phyloP scores from a whole-genome alignment of 2,888 invertebrate genomes.

The Beris morrisii region DNA sequence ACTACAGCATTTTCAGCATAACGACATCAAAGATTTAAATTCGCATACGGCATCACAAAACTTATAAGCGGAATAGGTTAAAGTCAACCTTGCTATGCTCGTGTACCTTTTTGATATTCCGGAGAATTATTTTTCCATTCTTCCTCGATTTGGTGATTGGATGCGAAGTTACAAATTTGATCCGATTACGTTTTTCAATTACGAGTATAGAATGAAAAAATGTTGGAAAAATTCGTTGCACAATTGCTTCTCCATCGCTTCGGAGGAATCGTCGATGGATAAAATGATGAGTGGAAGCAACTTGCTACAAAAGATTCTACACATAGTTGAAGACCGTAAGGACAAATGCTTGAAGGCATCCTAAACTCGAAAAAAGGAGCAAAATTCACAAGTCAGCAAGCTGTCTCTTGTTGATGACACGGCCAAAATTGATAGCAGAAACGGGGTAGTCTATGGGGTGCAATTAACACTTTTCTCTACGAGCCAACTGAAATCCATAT shows the following conservation, averaged over 20 bases:
- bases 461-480: slow-evolving; percentile 19
- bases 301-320: slow-evolving; percentile 11
- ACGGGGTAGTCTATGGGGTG: slow-evolving; percentile 15
- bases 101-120: too few species aligned
- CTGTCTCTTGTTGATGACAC: slow-evolving; percentile 26
- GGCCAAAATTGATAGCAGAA: slow-evolving; percentile 3
- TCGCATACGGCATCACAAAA: too few species aligned
- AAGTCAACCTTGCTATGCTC: too few species aligned
- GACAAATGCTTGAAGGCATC: slow-evolving; percentile 16
- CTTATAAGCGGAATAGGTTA: too few species aligned
- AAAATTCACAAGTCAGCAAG: slow-evolving; percentile 30
- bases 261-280: slow-evolving; percentile 24
- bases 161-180: slow-evolving; percentile 32
- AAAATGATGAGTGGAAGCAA: slow-evolving; percentile 26
- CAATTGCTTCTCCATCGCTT: slow-evolving; percentile 29
- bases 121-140: too few species aligned
- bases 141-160: neutral
- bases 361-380: neutral
- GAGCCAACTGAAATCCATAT: too few species aligned
- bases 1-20: too few species aligned
- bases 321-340: neutral
- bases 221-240: slow-evolving; percentile 14
- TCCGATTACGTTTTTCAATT: slow-evolving; percentile 34
- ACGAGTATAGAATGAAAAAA: slow-evolving; percentile 27
- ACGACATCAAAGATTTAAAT: too few species aligned